Percentiles rank a stretch among this genome's conserved stretches.
phyloP scores from a whole-genome alignment of 2,113 vertebrate genomes.

The Peromyscus polionotus region DNA sequence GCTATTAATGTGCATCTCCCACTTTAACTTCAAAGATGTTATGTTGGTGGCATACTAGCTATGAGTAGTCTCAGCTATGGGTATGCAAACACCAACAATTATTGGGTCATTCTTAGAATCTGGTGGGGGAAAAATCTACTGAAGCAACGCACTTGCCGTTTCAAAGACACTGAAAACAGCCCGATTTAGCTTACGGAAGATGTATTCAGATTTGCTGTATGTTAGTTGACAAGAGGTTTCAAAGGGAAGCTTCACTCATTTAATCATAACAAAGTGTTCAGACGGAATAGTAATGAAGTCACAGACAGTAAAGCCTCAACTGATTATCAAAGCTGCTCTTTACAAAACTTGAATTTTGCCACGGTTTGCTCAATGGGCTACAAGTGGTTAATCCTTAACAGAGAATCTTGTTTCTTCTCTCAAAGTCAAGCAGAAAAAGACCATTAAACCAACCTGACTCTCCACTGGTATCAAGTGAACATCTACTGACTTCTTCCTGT shows the following conservation, averaged over 20 bases:
- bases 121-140: background rate
- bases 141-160: background rate
- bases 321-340: background rate
- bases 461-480: background rate
- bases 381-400: background rate
- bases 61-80: background rate
- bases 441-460: conserved; percentile 7
- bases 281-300: background rate
- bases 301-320: background rate
- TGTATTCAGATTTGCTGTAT: background rate
- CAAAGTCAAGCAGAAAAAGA: conserved; percentile 44
- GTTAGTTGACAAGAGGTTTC: background rate
- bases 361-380: background rate
- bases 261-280: conserved; percentile 5
- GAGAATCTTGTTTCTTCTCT: background rate
- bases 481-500: background rate
- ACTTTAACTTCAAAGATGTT: background rate
- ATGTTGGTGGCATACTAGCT: background rate
- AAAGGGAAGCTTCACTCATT: background rate
- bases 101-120: background rate
- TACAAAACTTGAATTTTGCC: background rate
- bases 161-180: background rate
- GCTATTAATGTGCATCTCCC: background rate
- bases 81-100: background rate
- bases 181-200: background rate